phyloP scores from a whole-genome alignment of 2,113 vertebrate species.

The Ptilorrhoa leucosticta region DNA sequence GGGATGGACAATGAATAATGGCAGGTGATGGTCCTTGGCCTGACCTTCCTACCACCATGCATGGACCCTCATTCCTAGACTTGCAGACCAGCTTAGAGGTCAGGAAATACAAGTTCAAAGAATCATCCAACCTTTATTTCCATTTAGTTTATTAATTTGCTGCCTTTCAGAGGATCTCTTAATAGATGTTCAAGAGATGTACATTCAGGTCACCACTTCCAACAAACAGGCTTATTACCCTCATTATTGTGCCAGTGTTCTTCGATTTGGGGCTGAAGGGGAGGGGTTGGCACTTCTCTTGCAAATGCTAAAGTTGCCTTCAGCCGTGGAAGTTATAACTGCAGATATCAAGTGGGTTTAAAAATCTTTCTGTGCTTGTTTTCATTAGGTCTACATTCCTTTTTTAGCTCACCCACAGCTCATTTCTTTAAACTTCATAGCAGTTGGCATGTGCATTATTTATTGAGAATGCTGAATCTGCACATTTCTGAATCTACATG shows the following conservation, averaged over 20 bases:
- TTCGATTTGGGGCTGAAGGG: background rate
- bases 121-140: background rate
- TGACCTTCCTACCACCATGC: background rate
- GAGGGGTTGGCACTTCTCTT: background rate
- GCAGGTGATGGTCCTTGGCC: background rate
- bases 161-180: background rate
- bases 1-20: background rate
- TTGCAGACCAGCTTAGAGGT: background rate
- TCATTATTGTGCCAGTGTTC: background rate
- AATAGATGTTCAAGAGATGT: background rate
- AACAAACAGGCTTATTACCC: background rate
- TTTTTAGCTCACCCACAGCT: background rate
- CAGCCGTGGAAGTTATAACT: background rate
- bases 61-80: background rate
- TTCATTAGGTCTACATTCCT: background rate
- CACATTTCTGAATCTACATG: background rate
- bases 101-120: background rate
- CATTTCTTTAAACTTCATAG: background rate
- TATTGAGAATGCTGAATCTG: slow-evolving; percentile 22
- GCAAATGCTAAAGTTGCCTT: background rate
- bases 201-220: background rate
- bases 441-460: slow-evolving; percentile 12
- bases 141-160: background rate
- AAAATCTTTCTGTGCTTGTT: background rate
- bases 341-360: background rate